phyloP scores from a whole-genome alignment of 2,888 invertebrate genomes.

The Platycheirus rosarum region DNA sequence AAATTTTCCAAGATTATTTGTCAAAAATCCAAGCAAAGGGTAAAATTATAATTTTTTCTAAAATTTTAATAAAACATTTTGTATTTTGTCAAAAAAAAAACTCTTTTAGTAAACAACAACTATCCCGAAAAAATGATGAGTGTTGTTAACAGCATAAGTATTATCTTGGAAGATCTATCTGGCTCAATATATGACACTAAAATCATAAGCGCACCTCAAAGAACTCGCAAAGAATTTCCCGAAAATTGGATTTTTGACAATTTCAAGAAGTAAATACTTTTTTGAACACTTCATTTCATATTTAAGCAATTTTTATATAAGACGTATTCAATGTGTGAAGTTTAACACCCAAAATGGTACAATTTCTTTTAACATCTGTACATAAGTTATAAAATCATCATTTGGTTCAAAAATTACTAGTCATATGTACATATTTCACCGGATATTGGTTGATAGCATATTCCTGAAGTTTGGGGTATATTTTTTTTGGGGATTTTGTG shows the following conservation, averaged over 20 bases:
- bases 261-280: constrained; percentile 70
- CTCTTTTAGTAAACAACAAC: constrained; percentile 46
- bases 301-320: too few species aligned
- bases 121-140: constrained; percentile 63
- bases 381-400: too few species aligned
- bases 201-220: constrained; percentile 35
- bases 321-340: too few species aligned
- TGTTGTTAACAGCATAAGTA: constrained; percentile 50
- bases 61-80: not conserved
- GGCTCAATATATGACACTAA: constrained; percentile 49
- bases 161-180: constrained; percentile 47
- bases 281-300: not conserved
- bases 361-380: too few species aligned
- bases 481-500: too few species aligned
- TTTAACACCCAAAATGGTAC: too few species aligned
- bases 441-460: too few species aligned
- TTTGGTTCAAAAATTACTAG: too few species aligned
- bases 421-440: too few species aligned
- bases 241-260: constrained; percentile 73
- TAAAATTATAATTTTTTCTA: not conserved
- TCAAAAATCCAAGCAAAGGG: constrained; percentile 63
- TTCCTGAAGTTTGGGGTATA: too few species aligned
- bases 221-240: constrained; percentile 60
- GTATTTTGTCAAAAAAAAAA: constrained; percentile 9
- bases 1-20: constrained; percentile 17